Evolutionary conservation across 2,113 vertebrate species (phyloP), one percentile per base, ranked within the genome.

Genomic region (Takifugu flavidus): DNA sequence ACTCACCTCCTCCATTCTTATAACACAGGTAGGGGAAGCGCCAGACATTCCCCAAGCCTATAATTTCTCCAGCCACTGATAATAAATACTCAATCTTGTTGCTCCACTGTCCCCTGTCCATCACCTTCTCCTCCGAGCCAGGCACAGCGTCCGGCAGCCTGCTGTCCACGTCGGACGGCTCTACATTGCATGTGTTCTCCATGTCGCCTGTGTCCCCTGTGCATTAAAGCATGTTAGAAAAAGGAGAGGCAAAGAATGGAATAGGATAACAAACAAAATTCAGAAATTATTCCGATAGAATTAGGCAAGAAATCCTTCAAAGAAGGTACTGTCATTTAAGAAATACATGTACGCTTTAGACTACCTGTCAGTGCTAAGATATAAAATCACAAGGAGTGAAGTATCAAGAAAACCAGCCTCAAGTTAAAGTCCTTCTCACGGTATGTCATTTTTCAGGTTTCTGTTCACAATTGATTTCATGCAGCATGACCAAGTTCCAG

Each of bases 1-100:
- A 72, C 94, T 91, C 79, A 98, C 96, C 96, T 89, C 96, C 96
- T 15, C 96, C 96, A 0, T 99, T 99, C 86, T 96, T 99, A 81
- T 99, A 98, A 86, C 96, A 99, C 44, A 99, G 94, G 73, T 99
- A 99, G 13, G 96, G 96, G 82, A 99, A 99, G 60, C 96, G 90
- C 96, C 96, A 99, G 49, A 98, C 93, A 0, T 98, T 98, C 50
- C 96, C 96, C 64, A 98, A 86, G 46, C 96, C 96, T 0, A 99
- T 91, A 71, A 99, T 98, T 83, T 98, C 95, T 78, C 96, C 96
- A 0, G 94, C 95, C 73, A 98, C 96, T 0, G 96, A 95, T 56
- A 98, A 82, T 25, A 98, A 80, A 0, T 96, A 99, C 82, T 99
- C 96, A 69, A 95, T 59, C 83, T 98, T 98, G 89, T 95, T 99